Evolutionary conservation across 2,888 invertebrate species (phyloP).

Genomic region (Beris morrisii): DNA sequence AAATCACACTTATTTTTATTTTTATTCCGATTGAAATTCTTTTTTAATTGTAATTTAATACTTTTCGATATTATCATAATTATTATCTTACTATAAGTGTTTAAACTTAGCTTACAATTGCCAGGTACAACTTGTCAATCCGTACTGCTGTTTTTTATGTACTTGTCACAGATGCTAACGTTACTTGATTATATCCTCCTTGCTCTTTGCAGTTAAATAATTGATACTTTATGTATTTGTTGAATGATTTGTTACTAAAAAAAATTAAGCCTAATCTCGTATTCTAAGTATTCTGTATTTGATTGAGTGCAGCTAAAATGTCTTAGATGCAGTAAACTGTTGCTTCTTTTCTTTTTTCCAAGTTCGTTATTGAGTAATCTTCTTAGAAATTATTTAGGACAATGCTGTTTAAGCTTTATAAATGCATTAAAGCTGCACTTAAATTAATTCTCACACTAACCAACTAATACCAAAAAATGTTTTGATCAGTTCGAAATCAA

Average conservation of each 20-base stretch:
- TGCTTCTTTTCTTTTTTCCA: neutral
- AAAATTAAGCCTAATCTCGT: neutral
- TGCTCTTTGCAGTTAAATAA: slow-evolving; percentile 25
- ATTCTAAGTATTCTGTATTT: slow-evolving; percentile 18
- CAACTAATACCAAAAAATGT: too few species aligned
- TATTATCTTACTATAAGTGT: slow-evolving; percentile 1
- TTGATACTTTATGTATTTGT: slow-evolving; percentile 15
- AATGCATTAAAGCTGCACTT: slow-evolving; percentile 21
- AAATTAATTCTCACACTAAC: neutral
- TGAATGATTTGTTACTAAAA: neutral
- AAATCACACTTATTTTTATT: neutral
- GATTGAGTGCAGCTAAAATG: slow-evolving; percentile 31
- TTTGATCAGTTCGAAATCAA: neutral
- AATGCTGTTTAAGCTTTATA: neutral
- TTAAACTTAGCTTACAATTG: slow-evolving; percentile 24
- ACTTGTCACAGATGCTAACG: slow-evolving; percentile 30
- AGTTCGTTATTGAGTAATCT: neutral
- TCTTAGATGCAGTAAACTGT: neutral
- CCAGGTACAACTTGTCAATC: slow-evolving; percentile 19
- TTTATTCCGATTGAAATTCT: slow-evolving; percentile 5
- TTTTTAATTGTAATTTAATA: neutral
- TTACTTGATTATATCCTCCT: slow-evolving; percentile 15
- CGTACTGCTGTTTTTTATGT: slow-evolving; percentile 33
- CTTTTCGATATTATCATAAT: neutral
- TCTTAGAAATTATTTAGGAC: neutral